Base-by-base conservation (phyloP, 2,113 vertebrate species). In the Excalfactoria chinensis region DNA sequence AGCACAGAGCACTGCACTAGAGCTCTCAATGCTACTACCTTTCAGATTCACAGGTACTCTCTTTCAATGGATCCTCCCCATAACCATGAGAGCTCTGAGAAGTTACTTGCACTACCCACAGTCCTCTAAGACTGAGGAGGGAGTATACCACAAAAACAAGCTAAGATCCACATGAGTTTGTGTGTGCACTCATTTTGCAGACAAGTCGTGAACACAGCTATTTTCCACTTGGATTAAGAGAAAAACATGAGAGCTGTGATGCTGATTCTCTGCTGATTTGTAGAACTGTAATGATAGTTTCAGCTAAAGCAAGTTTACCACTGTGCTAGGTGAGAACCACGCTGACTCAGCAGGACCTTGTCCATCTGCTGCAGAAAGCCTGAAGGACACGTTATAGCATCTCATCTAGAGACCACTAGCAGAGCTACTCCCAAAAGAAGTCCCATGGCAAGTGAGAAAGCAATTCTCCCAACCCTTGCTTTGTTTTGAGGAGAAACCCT, bases 211-310 rank as follows among this genome's bases (percentile, higher is more conserved):
- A 95, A 60, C 75, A 56, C 68, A 86, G 78, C 71, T 93, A 60
- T 91, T 92, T 94, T 90, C 84, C 89, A 83, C 70, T 76, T 5
- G 1, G 64, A 74, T 85, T 85, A 80, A 71, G 62, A 91, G 40
- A 53, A 92, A 93, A 96, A 91, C 55, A 49, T 40, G n/a, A 71
- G 67, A 77, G 64, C 26, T 82, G 7, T 34, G 20, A 83, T 71
- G 51, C 6, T 19, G 34, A 67, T 49, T 56, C 37, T 81, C 48
- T 69, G 5, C 43, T 28, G 30, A n/a, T 48, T 35, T 69, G 55
- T 58, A 44, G 41, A 62, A 79, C 37, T 46, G 21, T 2, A 41
- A 21, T 0, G 3, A 76, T 70, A 89, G 48, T 37, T 67, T 35
- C 55, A 49, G n/a, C 41, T 66, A 22, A 69, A 69, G 12, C 7